Evolutionary conservation across 1,140 invertebrate species (phyloP).

Genomic region (Mactra quadrangularis): DNA sequence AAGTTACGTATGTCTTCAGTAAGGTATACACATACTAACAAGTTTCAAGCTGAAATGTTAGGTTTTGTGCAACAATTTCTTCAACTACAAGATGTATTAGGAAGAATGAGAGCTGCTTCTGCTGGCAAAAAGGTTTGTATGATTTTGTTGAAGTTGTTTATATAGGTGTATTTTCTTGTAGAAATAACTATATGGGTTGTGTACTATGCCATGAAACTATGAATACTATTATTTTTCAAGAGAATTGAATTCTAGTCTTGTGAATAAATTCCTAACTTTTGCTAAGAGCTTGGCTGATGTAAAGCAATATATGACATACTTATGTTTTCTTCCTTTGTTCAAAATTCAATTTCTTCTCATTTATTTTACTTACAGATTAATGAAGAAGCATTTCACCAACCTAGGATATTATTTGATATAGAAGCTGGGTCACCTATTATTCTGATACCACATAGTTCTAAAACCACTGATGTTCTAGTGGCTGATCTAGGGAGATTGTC

Average conservation of each 20-base stretch:
- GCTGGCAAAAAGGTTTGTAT: slow-evolving; percentile 80
- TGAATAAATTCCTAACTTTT: too few relatives aligned
- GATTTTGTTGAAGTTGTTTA: background rate
- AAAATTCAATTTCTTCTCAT: too few relatives aligned
- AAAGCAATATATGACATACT: too few relatives aligned
- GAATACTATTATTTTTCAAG: too few relatives aligned
- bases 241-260: too few relatives aligned
- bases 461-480: slow-evolving; percentile 90
- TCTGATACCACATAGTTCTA: slow-evolving; percentile 93
- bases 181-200: background rate
- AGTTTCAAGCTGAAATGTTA: slow-evolving; percentile 94
- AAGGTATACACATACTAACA: slow-evolving; percentile 96
- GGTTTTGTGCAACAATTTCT: slow-evolving; percentile 94
- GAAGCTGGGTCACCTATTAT: slow-evolving; percentile 93
- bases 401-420: slow-evolving; percentile 87
- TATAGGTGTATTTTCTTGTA: background rate
- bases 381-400: slow-evolving; percentile 79
- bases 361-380: slow-evolving; percentile 76
- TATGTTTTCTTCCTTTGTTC: too few relatives aligned
- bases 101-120: slow-evolving; percentile 84
- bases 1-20: slow-evolving; percentile 86
- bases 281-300: too few relatives aligned
- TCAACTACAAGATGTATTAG: slow-evolving; percentile 90
- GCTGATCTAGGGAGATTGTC: slow-evolving; percentile 92
- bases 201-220: too few relatives aligned